Conservation (phyloP, 2,888 invertebrate species). For the Yponomeuta plumbellus region DNA sequence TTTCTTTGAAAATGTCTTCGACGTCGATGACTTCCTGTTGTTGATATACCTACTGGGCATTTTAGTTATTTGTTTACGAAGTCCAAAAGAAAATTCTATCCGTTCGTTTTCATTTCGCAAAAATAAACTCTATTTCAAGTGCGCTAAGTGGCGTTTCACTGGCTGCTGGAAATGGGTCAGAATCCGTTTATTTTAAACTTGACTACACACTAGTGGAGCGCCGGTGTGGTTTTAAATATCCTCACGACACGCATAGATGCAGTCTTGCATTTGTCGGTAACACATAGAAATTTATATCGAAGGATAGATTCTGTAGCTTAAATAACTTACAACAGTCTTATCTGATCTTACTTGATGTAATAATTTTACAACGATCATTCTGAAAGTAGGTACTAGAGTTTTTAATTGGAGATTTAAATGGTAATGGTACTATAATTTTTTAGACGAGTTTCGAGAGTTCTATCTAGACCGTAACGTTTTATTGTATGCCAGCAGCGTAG, state of each 20-base stretch:
- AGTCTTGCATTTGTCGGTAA: slow-evolving; percentile 49
- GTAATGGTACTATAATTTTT: neutral
- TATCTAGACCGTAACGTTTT: neutral
- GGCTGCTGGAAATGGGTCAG: slow-evolving; percentile 57
- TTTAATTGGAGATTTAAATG: neutral
- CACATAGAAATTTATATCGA: slow-evolving; percentile 6
- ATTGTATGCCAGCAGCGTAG: neutral
- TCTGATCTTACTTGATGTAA: too few relatives aligned
- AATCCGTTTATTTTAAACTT: slow-evolving; percentile 52
- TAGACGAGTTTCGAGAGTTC: neutral
- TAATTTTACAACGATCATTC: neutral
- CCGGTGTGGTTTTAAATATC: slow-evolving; percentile 15
- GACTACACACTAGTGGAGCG: slow-evolving; percentile 30
- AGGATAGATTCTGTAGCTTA: neutral
- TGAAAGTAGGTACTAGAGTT: neutral
- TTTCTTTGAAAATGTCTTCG: slow-evolving; percentile 1
- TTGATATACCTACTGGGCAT: neutral
- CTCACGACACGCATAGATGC: slow-evolving; percentile 37
- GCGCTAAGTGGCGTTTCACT: slow-evolving; percentile 3
- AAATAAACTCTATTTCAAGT: neutral
- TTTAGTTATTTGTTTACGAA: slow-evolving; percentile 8
- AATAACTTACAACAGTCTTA: too few relatives aligned
- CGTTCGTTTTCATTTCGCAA: neutral
- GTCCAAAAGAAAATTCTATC: neutral
- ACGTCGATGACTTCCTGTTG: slow-evolving; percentile 11